Percentiles rank a stretch among this genome's conserved stretches.
phyloP scores from a whole-genome alignment of 2,888 invertebrate genomes.

The Rotaria macrura region DNA sequence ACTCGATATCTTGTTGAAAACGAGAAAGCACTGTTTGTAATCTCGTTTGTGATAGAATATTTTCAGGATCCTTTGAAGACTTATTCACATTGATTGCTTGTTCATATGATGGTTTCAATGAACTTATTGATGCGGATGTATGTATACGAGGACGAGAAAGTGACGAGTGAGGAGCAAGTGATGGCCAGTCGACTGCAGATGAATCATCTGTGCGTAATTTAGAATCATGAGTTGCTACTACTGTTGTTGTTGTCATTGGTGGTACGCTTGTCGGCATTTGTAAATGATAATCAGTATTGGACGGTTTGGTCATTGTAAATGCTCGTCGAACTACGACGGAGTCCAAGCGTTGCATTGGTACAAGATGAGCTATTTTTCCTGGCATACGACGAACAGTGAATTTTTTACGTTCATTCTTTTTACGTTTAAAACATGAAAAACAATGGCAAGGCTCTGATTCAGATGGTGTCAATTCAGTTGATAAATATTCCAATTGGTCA shows the following conservation, averaged over 20 bases:
- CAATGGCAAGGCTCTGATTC: neutral
- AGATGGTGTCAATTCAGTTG: neutral
- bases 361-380: conserved; percentile 54
- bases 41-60: neutral
- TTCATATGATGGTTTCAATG: neutral
- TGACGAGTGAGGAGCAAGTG: neutral
- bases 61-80: neutral
- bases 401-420: neutral
- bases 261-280: neutral
- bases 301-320: neutral
- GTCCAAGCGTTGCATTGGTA: neutral
- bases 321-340: neutral
- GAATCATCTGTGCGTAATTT: neutral
- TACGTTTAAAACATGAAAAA: neutral
- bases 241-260: neutral
- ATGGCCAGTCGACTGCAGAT: neutral
- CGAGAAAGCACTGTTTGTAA: neutral
- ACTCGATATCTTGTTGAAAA: neutral
- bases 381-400: conserved; percentile 55
- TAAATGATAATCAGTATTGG: neutral
- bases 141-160: neutral
- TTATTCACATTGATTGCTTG: neutral
- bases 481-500: neutral
- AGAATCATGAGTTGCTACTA: no score
- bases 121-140: neutral